Evolutionary conservation across 2,113 vertebrate genomes (phyloP), one percentile per base, ranked within the genome.

Genomic region (Pongo abelii): DNA sequence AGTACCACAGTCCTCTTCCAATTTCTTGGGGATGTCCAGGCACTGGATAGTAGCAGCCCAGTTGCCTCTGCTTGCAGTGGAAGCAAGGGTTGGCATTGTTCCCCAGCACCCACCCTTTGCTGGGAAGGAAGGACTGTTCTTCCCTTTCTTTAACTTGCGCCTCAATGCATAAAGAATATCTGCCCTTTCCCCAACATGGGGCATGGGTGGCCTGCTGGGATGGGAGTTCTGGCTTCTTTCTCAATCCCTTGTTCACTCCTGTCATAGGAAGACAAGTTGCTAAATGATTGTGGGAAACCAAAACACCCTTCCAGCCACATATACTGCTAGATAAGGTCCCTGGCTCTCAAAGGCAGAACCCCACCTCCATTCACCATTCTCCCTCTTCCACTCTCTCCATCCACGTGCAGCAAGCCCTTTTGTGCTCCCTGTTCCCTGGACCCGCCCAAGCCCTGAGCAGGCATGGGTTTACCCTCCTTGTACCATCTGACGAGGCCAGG

Each of bases 401-500:
- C 77, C 84, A 69, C 32, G 4, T 23, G 3, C 14, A 35, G 20
- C 22, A 55, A 70, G 18, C 6, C 30, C 12, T 50, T 75, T 5
- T 7, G 17, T 14, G n/a, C 12, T 55, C 40, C 16, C 50, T 59
- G 38, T 18, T 79, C 10, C 74, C 8, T 22, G 38, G 9, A 32
- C 14, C 80, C 18, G 40, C 38, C 38, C 17, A 5, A 3, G 1
- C 5, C 25, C 57, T 10, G 35, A 8, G 0, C 17, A 32, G 38
- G n/a, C 5, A 4, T 0, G 22, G 32, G 17, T 32, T 23, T 46
- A 32, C 32, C n/a, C 35, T 46, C 38, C 1, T 10, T 8, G 4
- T 46, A 40, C 46, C 16, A 0, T 20, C 50, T 69, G 14, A 3
- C 46, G n/a, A 16, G 9, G n/a, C 17, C 1, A 5, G 25, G 57